Conservation (phyloP, 2,797 vertebrate species). For the Sebastes cheni region DNA sequence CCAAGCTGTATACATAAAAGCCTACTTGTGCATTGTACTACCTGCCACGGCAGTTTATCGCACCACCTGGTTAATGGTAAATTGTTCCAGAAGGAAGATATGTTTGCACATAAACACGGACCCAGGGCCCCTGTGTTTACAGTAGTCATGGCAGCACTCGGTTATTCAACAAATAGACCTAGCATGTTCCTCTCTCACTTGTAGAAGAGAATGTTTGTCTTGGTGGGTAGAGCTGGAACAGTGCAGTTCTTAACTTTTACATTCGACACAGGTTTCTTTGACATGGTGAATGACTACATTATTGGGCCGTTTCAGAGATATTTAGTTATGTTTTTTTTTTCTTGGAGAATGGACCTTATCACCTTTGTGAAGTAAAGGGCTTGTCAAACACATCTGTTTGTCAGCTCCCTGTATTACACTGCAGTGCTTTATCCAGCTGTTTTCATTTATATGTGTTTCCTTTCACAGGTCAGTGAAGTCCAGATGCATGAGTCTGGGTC, state of each 20-base stretch:
- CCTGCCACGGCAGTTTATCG: slow-evolving; percentile 96
- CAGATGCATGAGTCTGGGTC: slow-evolving; percentile 99
- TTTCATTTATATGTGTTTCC: slow-evolving; percentile 76
- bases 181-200: slow-evolving; percentile 87
- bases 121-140: slow-evolving; percentile 95
- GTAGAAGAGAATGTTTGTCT: slow-evolving; percentile 88
- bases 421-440: not conserved
- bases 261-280: slow-evolving; percentile 52
- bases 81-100: slow-evolving; percentile 98
- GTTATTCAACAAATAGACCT: slow-evolving; percentile 95
- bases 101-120: slow-evolving; percentile 99
- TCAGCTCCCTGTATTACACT: not conserved
- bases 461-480: slow-evolving; percentile 91
- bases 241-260: slow-evolving; percentile 73
- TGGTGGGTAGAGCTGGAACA: slow-evolving; percentile 75
- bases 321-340: not conserved
- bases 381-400: not conserved
- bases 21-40: slow-evolving; percentile 94
- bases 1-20: slow-evolving; percentile 94
- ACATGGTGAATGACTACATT: not conserved
- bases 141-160: slow-evolving; percentile 98
- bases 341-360: not conserved
- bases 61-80: slow-evolving; percentile 99
- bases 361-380: not conserved
- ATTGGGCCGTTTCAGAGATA: not conserved